Conservation (phyloP, 2,797 vertebrate genomes). For the Ptychadena robeensis region DNA sequence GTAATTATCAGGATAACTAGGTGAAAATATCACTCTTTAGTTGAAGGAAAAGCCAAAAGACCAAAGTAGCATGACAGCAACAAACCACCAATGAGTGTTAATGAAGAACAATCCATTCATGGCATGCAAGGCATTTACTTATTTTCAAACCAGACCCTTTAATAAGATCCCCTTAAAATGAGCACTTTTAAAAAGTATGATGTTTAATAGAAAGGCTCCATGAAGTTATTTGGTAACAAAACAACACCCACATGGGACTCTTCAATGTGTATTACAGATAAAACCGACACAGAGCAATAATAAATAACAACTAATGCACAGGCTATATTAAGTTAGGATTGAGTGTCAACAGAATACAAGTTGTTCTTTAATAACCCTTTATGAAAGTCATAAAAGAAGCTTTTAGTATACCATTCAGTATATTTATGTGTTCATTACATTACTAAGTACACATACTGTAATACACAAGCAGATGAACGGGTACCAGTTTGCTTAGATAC, state of each 20-base stretch:
- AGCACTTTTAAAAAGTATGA: neutral
- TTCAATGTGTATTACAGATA: neutral
- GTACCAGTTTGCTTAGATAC: neutral
- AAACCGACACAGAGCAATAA: slow-evolving; percentile 14
- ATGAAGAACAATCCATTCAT: neutral
- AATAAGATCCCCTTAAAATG: neutral
- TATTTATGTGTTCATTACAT: slow-evolving; percentile 20
- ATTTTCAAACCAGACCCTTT: neutral
- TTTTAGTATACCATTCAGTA: slow-evolving; percentile 25
- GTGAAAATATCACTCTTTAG: too few species aligned
- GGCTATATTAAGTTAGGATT: slow-evolving; percentile 15
- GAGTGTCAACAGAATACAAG: slow-evolving; percentile 23
- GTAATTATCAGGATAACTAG: too few species aligned
- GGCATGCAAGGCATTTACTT: neutral
- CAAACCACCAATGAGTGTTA: neutral
- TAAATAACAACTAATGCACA: slow-evolving; percentile 4
- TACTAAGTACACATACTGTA: slow-evolving; percentile 10
- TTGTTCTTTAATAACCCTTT: slow-evolving; percentile 13
- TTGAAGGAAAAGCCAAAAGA: too few species aligned
- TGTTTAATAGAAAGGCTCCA: neutral
- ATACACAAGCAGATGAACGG: neutral
- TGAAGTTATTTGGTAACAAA: slow-evolving; percentile 1
- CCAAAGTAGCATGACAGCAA: too few species aligned
- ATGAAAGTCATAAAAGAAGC: slow-evolving; percentile 39
- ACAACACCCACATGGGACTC: neutral